Evolutionary conservation across 2,888 invertebrate genomes (phyloP).

Genomic region (Folsomia candida): DNA sequence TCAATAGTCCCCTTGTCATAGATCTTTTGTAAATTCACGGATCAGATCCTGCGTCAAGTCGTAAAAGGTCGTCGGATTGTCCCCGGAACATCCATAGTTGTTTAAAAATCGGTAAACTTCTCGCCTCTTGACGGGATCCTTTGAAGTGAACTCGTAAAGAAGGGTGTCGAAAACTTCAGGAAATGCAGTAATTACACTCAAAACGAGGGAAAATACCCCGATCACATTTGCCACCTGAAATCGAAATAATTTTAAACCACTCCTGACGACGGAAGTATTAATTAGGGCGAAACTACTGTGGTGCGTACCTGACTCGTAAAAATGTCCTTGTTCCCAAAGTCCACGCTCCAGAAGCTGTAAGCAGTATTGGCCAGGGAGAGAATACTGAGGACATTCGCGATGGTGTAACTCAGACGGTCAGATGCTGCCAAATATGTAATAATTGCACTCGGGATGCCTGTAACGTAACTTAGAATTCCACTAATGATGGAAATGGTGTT

Average conservation of each 20-base stretch:
- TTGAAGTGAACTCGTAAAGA: background rate
- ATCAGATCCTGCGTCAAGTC: background rate
- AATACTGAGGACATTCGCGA: slow-evolving; percentile 1
- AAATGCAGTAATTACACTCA: background rate
- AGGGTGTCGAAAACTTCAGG: slow-evolving; percentile 1
- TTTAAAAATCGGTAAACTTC: background rate
- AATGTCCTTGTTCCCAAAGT: slow-evolving; percentile 9
- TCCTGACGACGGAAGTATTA: too few relatives aligned
- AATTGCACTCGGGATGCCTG: slow-evolving; percentile 7
- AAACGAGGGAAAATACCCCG: slow-evolving; percentile 5
- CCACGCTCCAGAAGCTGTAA: background rate
- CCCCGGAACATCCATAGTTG: background rate
- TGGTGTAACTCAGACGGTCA: background rate
- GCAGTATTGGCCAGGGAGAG: background rate
- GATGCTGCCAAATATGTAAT: slow-evolving; percentile 8
- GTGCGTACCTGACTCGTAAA: background rate
- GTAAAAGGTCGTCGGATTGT: background rate
- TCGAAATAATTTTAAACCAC: background rate
- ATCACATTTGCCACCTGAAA: slow-evolving; percentile 1
- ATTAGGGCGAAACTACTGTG: too few relatives aligned
- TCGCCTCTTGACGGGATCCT: background rate
- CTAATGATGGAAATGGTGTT: slow-evolving; percentile 6
- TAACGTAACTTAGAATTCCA: background rate
- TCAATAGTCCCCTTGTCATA: too few relatives aligned
- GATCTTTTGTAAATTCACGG: too few relatives aligned